Conservation (phyloP, 2,113 vertebrate genomes). For the Hemibagrus wyckioides region DNA sequence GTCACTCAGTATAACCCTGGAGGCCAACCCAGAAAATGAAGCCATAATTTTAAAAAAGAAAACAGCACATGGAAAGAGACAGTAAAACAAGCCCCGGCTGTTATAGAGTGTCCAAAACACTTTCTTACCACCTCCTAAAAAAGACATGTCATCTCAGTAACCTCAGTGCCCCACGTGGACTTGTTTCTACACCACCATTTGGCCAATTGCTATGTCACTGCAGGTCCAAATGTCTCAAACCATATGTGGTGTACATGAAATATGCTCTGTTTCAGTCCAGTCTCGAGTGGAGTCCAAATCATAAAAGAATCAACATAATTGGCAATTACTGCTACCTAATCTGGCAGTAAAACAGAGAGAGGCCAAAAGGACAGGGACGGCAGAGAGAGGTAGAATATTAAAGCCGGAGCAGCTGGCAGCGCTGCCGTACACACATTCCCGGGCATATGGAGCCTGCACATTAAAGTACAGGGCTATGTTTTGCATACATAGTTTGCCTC, state of each 20-base stretch:
- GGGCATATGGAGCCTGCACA: slow-evolving; percentile 59
- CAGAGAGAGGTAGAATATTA: slow-evolving; percentile 60
- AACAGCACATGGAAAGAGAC: neutral
- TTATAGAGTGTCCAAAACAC: slow-evolving; percentile 19
- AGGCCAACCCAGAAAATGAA: slow-evolving; percentile 34
- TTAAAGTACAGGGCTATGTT: slow-evolving; percentile 52
- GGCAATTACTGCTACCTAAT: slow-evolving; percentile 60
- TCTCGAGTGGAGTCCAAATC: slow-evolving; percentile 56
- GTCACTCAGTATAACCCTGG: slow-evolving; percentile 33
- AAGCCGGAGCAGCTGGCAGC: slow-evolving; percentile 58
- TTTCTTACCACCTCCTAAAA: slow-evolving; percentile 28
- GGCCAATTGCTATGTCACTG: slow-evolving; percentile 51
- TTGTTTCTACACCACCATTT: slow-evolving; percentile 42
- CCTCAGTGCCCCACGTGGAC: slow-evolving; percentile 42
- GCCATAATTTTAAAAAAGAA: neutral
- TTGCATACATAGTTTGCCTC: slow-evolving; percentile 55
- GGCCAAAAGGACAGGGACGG: slow-evolving; percentile 62
- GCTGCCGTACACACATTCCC: slow-evolving; percentile 39
- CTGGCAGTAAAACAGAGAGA: slow-evolving; percentile 61
- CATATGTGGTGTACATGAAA: slow-evolving; percentile 62
- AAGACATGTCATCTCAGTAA: slow-evolving; percentile 45
- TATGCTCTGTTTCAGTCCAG: slow-evolving; percentile 57
- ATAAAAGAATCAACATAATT: slow-evolving; percentile 65
- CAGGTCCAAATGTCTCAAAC: slow-evolving; percentile 53
- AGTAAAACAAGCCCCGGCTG: neutral